Base-by-base conservation (phyloP, 2,888 invertebrate genomes). In the Pseudococcus longispinus region DNA sequence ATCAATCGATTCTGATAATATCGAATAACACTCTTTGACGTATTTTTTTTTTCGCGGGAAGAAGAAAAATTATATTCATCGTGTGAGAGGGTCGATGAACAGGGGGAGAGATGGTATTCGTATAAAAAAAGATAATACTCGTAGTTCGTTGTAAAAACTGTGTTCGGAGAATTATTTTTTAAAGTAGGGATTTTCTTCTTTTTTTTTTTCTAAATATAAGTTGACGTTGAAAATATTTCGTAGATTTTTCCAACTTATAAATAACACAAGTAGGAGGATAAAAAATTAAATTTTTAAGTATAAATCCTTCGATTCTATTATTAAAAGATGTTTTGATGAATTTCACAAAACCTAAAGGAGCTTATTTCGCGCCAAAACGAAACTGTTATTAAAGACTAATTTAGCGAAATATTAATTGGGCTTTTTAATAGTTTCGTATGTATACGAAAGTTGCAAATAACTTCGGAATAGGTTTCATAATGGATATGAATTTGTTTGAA, bases 1-100 rank as follows among this genome's bases (percentile, higher is more conserved):
- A 70, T 70, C 70, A 70, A 70, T 70, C 70, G 70, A 70, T 70
- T 70, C 20, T 70, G 70, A 70, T 70, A 29, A 70, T 70, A 70
- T 70, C 70, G 70, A 70, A 29, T 70, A 70, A 70, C 70, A 70
- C 70, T 32, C 65, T 70, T 70, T 29, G 70, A 70, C 29, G 29
- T 70, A 70, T 70, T 32, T 70, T 32, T 32, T 70, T 32, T 70
- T 70, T 8, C 29, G 70, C 20, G 23, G 23, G 23, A 29, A 70
- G 9, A 70, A 70, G 70, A 70, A 29, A 70, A 29, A 70, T 70
- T 70, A 70, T 70, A 70, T 29, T 29, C 26, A 70, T 13, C 1
- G 18, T 18, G 3, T 6, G 29, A 18, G 1, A 29, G 13, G 29
- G 29, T 2, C 15, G 29, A 9, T 18, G 29, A 18, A 60, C 2